Base-by-base conservation (phyloP, 1,140 invertebrate genomes). In the Odontomachus brunneus region DNA sequence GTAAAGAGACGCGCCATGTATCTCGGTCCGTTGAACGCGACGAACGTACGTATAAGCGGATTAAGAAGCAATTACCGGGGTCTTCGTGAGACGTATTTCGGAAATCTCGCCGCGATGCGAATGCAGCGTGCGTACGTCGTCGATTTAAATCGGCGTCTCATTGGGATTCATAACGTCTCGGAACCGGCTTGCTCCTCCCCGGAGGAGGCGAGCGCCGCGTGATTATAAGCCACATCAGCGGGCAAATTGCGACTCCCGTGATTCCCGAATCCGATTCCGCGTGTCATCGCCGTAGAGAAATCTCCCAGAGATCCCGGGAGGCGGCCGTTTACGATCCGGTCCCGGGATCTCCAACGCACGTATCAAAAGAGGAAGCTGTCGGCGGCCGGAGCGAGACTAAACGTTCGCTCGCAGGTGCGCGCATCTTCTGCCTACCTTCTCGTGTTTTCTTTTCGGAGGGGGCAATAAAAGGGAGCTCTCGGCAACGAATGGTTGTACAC, bases 291-390 rank as follows among this genome's bases (percentile, higher is more conserved):
- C 24, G 33, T 7, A n/a, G 14, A 71, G 65, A 80, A 80, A 59
- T 71, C 65, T 71, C 17, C 63, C 51, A 19, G 29, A 26, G 51
- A 57, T 55, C 29, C n/a, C 9, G 2, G 38, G 55, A 4, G 55
- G 22, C 29, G 55, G 69, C 51, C 29, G 62, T 55, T 78, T 67
- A 80, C n/a, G 75, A 69, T 57, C 24, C 26, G 57, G 65, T 3
- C 38, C 14, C 75, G 65, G 55, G 53, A 29, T 48, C 9, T 69
- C 22, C 29, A 17, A 7, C 38, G 9, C 38, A 69, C 51, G 51
- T 44, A 80, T 80, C 51, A 59, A 71, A 80, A 55, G 75, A 80
- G 75, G 75, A 80, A 80, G 75, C 75, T 80, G 75, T 69, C 75
- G 75, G 65, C 65, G 24, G 69, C 22, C 75, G 33, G 24, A 80